Evolutionary conservation across 2,113 vertebrate species (phyloP).

Genomic region (Nibea albiflora): DNA sequence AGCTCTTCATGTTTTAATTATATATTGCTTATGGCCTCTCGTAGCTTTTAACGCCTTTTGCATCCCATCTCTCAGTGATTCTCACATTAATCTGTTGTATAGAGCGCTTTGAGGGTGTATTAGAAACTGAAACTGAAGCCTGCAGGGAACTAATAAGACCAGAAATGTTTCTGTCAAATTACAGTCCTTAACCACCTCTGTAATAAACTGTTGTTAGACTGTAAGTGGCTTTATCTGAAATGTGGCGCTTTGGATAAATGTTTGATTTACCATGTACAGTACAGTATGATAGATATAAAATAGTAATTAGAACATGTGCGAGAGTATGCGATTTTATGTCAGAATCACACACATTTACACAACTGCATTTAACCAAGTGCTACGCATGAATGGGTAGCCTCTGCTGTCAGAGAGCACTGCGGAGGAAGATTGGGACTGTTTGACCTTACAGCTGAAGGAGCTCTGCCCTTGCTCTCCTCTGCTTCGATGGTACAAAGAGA

Average conservation of each 20-base stretch:
- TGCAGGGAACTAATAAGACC: constrained; percentile 14
- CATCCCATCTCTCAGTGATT: not conserved
- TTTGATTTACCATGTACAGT: not conserved
- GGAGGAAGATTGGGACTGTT: constrained; percentile 33
- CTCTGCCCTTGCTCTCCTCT: constrained; percentile 32
- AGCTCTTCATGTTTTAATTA: constrained; percentile 3
- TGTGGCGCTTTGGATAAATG: not conserved
- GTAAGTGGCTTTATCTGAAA: not conserved
- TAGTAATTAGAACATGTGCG: not conserved
- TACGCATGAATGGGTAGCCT: constrained; percentile 8
- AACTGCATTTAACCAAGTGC: not conserved
- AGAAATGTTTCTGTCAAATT: constrained; percentile 17
- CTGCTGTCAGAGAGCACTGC: constrained; percentile 20
- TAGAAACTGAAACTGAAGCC: constrained; percentile 4
- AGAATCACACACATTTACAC: not conserved
- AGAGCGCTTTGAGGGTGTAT: not conserved
- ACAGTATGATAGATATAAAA: not conserved
- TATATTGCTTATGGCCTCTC: not conserved
- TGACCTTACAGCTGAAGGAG: constrained; percentile 57
- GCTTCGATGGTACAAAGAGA: constrained; percentile 19
- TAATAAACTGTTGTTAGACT: not conserved
- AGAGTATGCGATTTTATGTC: not conserved
- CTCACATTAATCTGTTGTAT: constrained; percentile 5
- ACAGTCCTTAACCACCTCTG: constrained; percentile 4
- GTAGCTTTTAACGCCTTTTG: not conserved